Percentiles rank a stretch among this genome's conserved stretches.
phyloP scores from a whole-genome alignment of 2,113 vertebrate genomes.

The Nerophis lumbriciformis region DNA sequence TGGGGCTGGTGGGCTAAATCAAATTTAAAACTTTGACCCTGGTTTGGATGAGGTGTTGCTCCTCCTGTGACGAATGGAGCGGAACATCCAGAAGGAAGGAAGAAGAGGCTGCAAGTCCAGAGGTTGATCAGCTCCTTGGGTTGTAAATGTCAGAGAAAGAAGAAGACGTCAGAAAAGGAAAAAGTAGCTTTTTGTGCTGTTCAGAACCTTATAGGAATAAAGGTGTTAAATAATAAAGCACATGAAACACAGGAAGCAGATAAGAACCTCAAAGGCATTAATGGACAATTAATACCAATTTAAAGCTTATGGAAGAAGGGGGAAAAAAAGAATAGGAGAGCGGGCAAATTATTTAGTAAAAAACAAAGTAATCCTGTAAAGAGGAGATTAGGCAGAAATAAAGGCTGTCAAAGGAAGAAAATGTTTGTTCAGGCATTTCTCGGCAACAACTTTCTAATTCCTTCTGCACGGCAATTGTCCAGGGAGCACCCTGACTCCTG shows the following conservation, averaged over 20 bases:
- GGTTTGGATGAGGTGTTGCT: background rate
- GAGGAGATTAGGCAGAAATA: background rate
- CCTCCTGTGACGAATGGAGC: background rate
- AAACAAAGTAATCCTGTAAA: background rate
- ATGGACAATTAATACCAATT: background rate
- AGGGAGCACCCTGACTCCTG: too few relatives aligned
- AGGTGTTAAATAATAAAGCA: background rate
- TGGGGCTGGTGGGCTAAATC: background rate
- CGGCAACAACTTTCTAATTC: too few relatives aligned
- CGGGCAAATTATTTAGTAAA: background rate
- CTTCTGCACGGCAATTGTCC: background rate
- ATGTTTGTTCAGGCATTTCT: background rate
- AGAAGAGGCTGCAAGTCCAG: background rate
- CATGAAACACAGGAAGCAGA: background rate
- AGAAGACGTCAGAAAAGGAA: background rate
- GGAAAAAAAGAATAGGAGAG: background rate
- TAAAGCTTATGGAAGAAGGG: background rate
- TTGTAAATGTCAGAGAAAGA: background rate
- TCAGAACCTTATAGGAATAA: background rate
- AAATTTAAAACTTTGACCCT: background rate
- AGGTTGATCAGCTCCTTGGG: background rate
- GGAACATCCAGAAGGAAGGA: background rate
- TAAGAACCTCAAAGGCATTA: background rate
- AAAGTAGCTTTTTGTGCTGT: background rate
- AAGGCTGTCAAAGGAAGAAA: background rate